Base-by-base conservation (phyloP, 2,797 vertebrate genomes). In the Tapera naevia region DNA sequence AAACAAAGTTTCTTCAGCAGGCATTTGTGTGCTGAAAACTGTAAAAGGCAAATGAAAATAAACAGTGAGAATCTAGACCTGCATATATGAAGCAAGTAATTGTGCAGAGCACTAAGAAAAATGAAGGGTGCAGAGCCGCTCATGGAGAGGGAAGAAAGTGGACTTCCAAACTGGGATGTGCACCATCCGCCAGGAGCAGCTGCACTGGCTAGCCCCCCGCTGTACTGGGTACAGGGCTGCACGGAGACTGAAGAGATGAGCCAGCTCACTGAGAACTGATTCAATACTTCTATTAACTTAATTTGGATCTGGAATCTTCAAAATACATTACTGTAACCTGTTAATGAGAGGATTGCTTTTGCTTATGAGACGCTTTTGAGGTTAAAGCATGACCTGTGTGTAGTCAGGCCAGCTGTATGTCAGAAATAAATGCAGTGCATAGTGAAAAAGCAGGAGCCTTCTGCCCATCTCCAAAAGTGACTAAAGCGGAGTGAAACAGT, bases 1-100 rank as follows among this genome's bases (percentile, higher is more conserved):
- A 81, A 94, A 89, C 69, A 54, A 90, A 79, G 23, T 78, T 88
- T 89, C 71, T 69, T 86, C 28, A 66, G 62, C 66, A 75, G 80
- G 43, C 13, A n/a, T n/a, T n/a, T n/a, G 21, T 5, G 21, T 53
- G 67, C 19, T 39, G 53, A 54, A 81, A 93, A 89, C 30, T 53
- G 54, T 17, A 72, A 83, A 84, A 11, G 43, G 37, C 32, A 91
- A 86, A 75, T 28, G 32, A 78, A 80, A 71, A 76, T 33, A 46
- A 66, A 16, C 10, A 39, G 58, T 30, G 45, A 41, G 43, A 79
- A 86, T 60, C 16, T 82, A 84, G 74, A 70, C 8, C 7, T 70
- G 43, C 2, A 17, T 25, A 5, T 43, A 79, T 41, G 72, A 56
- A 81, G 28, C 8, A 22, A 0, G 2, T 43, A 51, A 33, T 6